These are phyloP conservation scores for Threskiornis aethiopicus DNA, from an alignment of 2,797 vertebrate genomes.

Conservation along the genomic window DNA sequence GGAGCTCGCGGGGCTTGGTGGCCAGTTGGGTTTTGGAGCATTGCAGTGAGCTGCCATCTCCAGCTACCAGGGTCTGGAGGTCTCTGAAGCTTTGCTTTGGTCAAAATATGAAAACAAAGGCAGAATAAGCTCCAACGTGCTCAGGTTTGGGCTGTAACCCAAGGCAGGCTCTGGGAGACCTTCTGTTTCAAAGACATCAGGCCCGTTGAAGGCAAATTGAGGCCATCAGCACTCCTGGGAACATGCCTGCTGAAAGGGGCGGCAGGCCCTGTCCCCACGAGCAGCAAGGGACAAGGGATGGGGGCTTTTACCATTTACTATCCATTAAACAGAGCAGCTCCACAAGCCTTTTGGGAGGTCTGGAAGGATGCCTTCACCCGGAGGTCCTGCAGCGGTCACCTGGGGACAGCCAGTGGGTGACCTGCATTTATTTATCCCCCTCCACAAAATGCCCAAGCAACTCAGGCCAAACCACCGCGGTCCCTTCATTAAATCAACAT, in stretches of 20 bases:
- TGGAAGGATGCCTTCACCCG: neutral
- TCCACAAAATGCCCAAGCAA: neutral
- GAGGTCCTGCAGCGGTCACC: neutral
- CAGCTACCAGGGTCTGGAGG: neutral
- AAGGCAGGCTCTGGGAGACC: neutral
- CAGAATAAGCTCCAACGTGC: neutral
- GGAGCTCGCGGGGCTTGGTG: neutral
- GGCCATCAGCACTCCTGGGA: neutral
- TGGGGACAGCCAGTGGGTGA: neutral
- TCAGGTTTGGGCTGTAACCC: neutral
- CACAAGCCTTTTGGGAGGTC: neutral
- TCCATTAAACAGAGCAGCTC: neutral
- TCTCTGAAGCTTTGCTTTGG: neutral
- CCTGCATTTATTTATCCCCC: neutral
- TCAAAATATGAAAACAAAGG: neutral
- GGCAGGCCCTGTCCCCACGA: neutral
- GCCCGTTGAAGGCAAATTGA: rapidly evolving
- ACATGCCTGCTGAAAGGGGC: rapidly evolving
- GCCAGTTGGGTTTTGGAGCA: neutral
- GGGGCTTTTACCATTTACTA: neutral
- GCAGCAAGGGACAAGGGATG: neutral
- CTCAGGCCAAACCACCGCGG: neutral
- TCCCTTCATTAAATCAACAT: neutral
- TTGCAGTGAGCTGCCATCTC: neutral
- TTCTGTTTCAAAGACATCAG: neutral